Evolutionary conservation across 2,888 invertebrate species (phyloP).

Genomic region (Cephonodes hylas): DNA sequence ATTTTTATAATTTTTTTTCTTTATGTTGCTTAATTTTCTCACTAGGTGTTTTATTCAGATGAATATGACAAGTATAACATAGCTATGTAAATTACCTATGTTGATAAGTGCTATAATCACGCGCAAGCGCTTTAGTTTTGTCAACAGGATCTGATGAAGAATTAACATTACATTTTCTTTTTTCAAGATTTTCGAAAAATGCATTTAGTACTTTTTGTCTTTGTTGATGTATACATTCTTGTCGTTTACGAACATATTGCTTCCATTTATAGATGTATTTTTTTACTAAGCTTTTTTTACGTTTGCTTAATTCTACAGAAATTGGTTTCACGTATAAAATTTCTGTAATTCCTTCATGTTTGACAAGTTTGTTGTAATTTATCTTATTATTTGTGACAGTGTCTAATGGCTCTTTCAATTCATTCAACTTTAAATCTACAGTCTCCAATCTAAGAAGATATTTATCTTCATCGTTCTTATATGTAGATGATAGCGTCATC

Average conservation of each 20-base stretch:
- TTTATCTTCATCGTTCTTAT: conserved; percentile 29
- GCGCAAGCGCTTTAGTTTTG: conserved; percentile 50
- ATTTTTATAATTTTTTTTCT: too few species aligned
- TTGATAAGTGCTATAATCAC: conserved; percentile 67
- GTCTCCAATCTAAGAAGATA: neutral
- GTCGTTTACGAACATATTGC: conserved; percentile 44
- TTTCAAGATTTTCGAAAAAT: conserved; percentile 67
- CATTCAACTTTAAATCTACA: neutral
- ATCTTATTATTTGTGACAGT: neutral
- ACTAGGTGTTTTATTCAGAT: too few species aligned
- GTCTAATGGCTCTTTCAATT: neutral
- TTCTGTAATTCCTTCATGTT: conserved; percentile 31
- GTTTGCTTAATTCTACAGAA: conserved; percentile 41
- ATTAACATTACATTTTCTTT: conserved; percentile 49
- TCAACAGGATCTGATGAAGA: conserved; percentile 37
- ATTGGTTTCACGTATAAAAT: conserved; percentile 53
- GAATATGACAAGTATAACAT: too few species aligned
- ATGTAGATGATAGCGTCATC: conserved; percentile 57
- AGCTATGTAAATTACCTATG: conserved; percentile 60
- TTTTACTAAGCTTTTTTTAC: conserved; percentile 41
- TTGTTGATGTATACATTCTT: conserved; percentile 44
- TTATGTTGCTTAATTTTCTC: too few species aligned
- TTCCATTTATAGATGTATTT: conserved; percentile 65
- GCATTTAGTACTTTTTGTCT: conserved; percentile 55
- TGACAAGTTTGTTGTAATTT: conserved; percentile 8